Percentiles rank a stretch among this genome's conserved stretches.
Conservation (phyloP, 2,888 invertebrate species). For the Beris chalybata region DNA sequence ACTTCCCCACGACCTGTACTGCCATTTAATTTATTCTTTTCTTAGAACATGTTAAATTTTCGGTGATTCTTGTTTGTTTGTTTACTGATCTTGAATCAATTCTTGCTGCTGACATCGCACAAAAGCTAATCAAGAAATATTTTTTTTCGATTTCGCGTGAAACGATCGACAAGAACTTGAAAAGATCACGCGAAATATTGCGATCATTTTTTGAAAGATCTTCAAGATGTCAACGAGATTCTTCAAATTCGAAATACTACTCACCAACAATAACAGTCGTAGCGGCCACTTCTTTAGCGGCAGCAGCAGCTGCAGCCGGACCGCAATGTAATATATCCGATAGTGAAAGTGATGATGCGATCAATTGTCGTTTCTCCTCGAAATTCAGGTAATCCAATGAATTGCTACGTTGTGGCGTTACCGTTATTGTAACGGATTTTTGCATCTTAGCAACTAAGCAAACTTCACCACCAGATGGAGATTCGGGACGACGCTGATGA, state of each 20-base stretch:
- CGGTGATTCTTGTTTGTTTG: too few species aligned
- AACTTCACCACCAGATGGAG: conserved; percentile 41
- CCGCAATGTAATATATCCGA: conserved; percentile 81
- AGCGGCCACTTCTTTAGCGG: conserved; percentile 57
- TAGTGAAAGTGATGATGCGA: conserved; percentile 83
- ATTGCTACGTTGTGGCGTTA: conserved; percentile 74
- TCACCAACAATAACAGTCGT: conserved; percentile 54
- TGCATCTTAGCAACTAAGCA: conserved; percentile 57
- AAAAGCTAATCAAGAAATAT: too few species aligned
- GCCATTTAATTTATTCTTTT: too few species aligned
- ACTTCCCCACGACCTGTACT: too few species aligned
- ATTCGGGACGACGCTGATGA: conserved; percentile 17
- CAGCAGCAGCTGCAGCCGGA: conserved; percentile 60
- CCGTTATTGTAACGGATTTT: conserved; percentile 67
- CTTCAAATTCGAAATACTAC: conserved; percentile 43
- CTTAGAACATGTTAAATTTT: too few species aligned
- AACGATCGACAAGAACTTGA: too few species aligned
- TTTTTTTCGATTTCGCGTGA: too few species aligned
- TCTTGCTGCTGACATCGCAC: too few species aligned
- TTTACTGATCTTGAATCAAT: too few species aligned
- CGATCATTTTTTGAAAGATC: not conserved
- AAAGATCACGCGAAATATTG: not conserved
- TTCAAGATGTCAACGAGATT: conserved; percentile 30
- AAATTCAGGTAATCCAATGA: conserved; percentile 89
- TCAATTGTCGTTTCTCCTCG: conserved; percentile 86